Conservation (phyloP, 37 sponge, comb jelly and placozoan genomes). For the Chondrosia reniformis region DNA sequence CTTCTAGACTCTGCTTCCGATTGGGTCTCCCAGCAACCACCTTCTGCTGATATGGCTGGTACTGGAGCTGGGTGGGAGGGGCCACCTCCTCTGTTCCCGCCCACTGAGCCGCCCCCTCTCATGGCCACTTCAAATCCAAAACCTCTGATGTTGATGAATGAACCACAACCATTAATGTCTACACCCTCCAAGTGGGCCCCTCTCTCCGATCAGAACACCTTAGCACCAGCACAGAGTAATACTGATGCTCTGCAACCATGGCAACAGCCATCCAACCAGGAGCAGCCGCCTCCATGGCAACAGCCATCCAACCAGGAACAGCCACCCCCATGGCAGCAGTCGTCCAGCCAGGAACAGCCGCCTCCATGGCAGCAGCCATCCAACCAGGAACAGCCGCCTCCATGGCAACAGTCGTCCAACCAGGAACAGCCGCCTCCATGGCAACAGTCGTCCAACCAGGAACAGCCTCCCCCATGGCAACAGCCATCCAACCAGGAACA, state of each 20-base stretch:
- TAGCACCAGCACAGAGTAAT: background rate
- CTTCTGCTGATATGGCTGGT: too few species aligned
- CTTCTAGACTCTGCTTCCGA: too few species aligned
- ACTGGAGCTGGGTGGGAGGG: too few species aligned
- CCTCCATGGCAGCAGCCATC: slow-evolving; percentile 36
- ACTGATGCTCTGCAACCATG: too few species aligned
- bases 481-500: background rate
- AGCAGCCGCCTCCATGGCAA: background rate
- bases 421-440: slow-evolving; percentile 19
- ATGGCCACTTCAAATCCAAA: background rate
- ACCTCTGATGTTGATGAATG: background rate
- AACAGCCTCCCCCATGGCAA: slow-evolving; percentile 26
- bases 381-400: background rate
- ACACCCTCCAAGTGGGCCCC: background rate
- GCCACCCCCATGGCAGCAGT: background rate
- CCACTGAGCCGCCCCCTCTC: background rate
- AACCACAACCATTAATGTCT: slow-evolving; percentile 12
- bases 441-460: background rate
- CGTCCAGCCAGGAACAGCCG: background rate
- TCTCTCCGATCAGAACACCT: background rate
- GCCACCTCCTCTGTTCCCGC: background rate
- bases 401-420: slow-evolving; percentile 1
- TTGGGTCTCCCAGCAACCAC: too few species aligned
- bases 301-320: slow-evolving; percentile 5
- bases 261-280: slow-evolving; percentile 15